Percentiles rank a stretch among this genome's conserved stretches.
phyloP scores from a whole-genome alignment of 2,888 invertebrate species.

The Pammene fasciana region DNA sequence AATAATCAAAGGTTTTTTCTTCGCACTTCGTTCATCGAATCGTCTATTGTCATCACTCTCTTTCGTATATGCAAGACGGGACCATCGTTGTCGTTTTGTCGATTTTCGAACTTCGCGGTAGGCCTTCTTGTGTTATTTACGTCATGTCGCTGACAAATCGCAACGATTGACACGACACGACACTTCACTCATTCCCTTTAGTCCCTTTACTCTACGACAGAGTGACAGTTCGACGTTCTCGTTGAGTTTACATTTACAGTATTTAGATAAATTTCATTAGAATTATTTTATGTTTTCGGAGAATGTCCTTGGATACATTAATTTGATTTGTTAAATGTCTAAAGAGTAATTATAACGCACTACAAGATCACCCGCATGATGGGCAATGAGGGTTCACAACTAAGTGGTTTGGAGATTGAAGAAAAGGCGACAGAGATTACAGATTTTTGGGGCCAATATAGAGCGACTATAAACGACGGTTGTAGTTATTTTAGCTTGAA shows the following conservation, averaged over 20 bases:
- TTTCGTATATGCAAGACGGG: too few species aligned
- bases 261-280: neutral
- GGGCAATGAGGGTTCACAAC: slow-evolving; percentile 90
- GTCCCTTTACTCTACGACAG: too few species aligned
- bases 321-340: slow-evolving; percentile 6
- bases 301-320: neutral
- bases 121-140: too few species aligned
- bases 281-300: neutral
- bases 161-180: too few species aligned
- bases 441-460: slow-evolving; percentile 90
- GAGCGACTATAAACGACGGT: slow-evolving; percentile 84
- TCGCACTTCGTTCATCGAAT: too few species aligned
- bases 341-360: neutral
- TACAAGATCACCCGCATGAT: slow-evolving; percentile 69
- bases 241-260: neutral
- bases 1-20: too few species aligned
- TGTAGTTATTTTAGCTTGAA: slow-evolving; percentile 80
- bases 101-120: too few species aligned
- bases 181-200: neutral
- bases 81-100: too few species aligned
- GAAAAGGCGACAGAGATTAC: slow-evolving; percentile 90
- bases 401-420: slow-evolving; percentile 88
- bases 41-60: too few species aligned
- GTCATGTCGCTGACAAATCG: too few species aligned
- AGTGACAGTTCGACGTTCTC: neutral